Evolutionary conservation across 2,888 invertebrate genomes (phyloP), one percentile per base, ranked within the genome.

Genomic region (Ferdinandea cuprea): DNA sequence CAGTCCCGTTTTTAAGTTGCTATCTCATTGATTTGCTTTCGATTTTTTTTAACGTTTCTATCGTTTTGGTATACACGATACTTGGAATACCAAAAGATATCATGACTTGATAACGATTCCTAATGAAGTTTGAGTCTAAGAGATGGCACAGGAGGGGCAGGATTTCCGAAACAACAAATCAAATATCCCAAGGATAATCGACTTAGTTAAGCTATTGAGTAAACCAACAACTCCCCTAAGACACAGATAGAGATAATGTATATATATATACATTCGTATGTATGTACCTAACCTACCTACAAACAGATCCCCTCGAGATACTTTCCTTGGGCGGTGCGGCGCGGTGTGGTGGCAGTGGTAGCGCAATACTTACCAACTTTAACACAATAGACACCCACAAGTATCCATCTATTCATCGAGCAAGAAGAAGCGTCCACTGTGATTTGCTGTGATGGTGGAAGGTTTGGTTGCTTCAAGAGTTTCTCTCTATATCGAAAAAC

Each of bases 171-270:
- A 84, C 78, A 84, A 84, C 84, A 84, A 84, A 84, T 84, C 84
- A 84, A 84, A 78, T 79, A 84, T 79, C 84, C 78, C 73, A 52
- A 84, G 84, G 84, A 84, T 84, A 84, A 78, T 79, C 78, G 84
- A 84, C 83, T 83, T 79, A 84, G 84, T 79, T 84, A 84, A 84
- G 84, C 84, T 79, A 73, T 79, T 79, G 79, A 84, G 69, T 44
- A 84, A 79, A 79, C 78, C 63, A 17, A 42, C 59, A 30, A 58
- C 71, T 30, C 8, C 50, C 28, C 13, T 40, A 17, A 17, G 37
- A 19, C 15, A 9, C 19, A 25, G 1, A 13, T 11, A 37, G 0
- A 37, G n/a, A n/a, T n/a, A n/a, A n/a, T n/a, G n/a, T n/a, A n/a
- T n/a, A n/a, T n/a, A n/a, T n/a, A n/a, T n/a, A n/a, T n/a, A n/a